Conservation (phyloP, 2,888 invertebrate species). For the Oeneis ivallda region DNA sequence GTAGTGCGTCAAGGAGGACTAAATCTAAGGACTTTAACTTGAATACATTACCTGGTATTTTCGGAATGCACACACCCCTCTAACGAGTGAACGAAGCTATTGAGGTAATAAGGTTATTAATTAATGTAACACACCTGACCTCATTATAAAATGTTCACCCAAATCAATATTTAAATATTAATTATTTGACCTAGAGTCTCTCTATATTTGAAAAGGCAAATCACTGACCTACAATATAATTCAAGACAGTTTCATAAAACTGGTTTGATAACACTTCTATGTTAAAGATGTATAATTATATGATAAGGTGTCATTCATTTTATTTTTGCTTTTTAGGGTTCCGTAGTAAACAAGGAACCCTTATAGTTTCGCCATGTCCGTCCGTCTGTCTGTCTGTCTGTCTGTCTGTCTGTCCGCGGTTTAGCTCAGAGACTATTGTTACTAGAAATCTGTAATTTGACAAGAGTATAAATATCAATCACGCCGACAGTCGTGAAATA, state of each 20-base stretch:
- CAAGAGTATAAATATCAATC: no score
- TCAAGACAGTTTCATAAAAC: slow-evolving; percentile 11
- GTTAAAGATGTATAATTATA: slow-evolving; percentile 6
- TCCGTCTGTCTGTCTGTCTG: no score
- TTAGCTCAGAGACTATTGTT: no score
- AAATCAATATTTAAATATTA: slow-evolving; percentile 25
- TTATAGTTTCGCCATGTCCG: no score
- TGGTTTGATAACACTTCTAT: slow-evolving; percentile 19
- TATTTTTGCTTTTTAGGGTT: no score
- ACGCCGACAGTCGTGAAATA: no score
- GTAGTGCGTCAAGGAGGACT: no score
- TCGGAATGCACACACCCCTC: background rate
- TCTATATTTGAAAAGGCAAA: slow-evolving; percentile 1
- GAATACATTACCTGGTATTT: no score
- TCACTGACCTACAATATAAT: slow-evolving; percentile 21
- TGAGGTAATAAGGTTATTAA: slow-evolving; percentile 5
- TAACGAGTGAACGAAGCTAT: background rate
- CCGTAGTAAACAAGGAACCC: no score
- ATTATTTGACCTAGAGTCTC: slow-evolving; percentile 21
- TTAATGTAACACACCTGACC: background rate
- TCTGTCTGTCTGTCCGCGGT: no score
- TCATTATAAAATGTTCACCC: slow-evolving; percentile 18
- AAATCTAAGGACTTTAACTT: no score
- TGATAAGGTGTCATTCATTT: background rate
- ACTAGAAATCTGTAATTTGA: no score